These are phyloP conservation scores for Megaptera novaeangliae DNA, from an alignment of 2,113 vertebrate genomes.

Conservation along the genomic window DNA sequence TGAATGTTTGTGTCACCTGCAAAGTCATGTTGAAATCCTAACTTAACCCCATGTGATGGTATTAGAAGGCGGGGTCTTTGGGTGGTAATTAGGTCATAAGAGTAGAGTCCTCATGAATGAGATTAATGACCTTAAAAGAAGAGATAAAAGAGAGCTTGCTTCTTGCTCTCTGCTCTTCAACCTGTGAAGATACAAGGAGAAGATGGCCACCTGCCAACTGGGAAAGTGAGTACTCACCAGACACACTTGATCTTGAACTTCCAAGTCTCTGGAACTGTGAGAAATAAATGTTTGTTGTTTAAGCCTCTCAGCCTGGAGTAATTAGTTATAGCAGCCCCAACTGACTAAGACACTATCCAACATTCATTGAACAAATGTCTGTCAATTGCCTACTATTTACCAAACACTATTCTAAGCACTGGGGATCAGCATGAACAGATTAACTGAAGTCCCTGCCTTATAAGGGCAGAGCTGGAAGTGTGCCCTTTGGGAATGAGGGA, in stretches of 20 bases:
- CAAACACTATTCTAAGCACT: background rate
- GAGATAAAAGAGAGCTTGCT: background rate
- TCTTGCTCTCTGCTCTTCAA: background rate
- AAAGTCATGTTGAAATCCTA: background rate
- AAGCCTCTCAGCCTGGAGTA: background rate
- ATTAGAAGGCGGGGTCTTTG: background rate
- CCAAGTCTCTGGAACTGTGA: background rate
- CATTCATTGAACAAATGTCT: background rate
- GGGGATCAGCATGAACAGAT: background rate
- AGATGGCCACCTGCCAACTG: background rate
- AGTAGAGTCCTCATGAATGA: background rate
- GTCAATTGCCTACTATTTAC: background rate
- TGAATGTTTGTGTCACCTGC: background rate
- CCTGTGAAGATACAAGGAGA: background rate
- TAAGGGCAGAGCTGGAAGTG: background rate
- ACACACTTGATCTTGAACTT: background rate
- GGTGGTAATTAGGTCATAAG: background rate
- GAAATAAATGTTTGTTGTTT: background rate
- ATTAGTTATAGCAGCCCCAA: background rate
- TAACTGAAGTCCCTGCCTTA: background rate
- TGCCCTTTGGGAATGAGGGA: background rate
- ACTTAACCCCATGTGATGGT: background rate
- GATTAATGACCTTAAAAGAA: background rate
- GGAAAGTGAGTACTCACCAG: background rate
- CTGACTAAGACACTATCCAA: background rate